Percentiles rank a stretch among this genome's conserved stretches.
These are phyloP conservation scores for Melinopterus prodromus DNA, from an alignment of 2,888 invertebrate species.

Conservation along the genomic window DNA sequence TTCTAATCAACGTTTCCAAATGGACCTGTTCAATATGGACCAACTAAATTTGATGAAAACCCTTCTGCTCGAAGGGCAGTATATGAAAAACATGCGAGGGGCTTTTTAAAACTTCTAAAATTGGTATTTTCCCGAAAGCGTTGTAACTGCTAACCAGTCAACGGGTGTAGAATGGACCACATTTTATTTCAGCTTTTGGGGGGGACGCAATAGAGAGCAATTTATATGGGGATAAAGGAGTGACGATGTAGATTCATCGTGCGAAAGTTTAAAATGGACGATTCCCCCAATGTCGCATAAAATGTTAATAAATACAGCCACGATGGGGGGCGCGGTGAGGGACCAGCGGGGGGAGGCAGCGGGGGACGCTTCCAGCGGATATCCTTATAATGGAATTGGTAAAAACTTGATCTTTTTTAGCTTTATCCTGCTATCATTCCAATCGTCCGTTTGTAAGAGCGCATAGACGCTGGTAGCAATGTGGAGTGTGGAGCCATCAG, in stretches of 20 bases:
- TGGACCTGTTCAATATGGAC: too few relatives aligned
- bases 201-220: background rate
- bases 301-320: background rate
- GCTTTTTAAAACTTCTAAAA: too few relatives aligned
- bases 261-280: slow-evolving; percentile 4
- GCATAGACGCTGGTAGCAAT: slow-evolving; percentile 22
- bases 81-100: too few relatives aligned
- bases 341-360: background rate
- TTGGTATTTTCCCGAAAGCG: too few relatives aligned
- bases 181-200: background rate
- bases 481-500: slow-evolving; percentile 28
- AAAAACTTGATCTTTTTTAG: slow-evolving; percentile 25
- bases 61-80: too few relatives aligned
- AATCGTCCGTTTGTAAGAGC: slow-evolving; percentile 31
- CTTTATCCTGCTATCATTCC: slow-evolving; percentile 30
- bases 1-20: too few relatives aligned
- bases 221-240: background rate
- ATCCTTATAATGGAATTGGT: slow-evolving; percentile 24
- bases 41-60: too few relatives aligned
- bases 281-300: background rate
- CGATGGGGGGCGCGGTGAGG: background rate
- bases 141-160: too few relatives aligned
- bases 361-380: background rate
- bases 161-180: background rate
- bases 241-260: background rate